A percentile compares a stretch with the other conserved stretches of the same genome.
These are phyloP conservation scores for Sardina pilchardus DNA, from an alignment of 2,113 vertebrate genomes.

Conservation along the genomic window DNA sequence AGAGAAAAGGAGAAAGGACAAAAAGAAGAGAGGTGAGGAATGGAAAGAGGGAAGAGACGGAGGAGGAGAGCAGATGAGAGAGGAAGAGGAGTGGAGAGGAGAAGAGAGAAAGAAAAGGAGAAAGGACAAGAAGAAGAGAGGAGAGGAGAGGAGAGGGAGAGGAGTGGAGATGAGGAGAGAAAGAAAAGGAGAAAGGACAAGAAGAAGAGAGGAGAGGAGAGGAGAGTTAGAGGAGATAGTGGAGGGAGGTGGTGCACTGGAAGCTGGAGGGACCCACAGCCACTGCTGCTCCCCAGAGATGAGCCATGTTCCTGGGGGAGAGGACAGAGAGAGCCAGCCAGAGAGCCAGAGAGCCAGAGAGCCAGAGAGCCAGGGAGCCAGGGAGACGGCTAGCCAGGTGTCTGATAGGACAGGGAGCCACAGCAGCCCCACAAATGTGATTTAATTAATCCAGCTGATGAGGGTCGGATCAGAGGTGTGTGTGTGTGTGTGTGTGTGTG, in stretches of 20 bases:
- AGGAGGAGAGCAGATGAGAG: background rate
- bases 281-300: background rate
- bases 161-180: conserved; percentile 18
- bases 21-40: background rate
- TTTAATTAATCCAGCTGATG: background rate
- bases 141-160: background rate
- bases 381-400: background rate
- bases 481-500: background rate
- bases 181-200: background rate
- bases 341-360: background rate
- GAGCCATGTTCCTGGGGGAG: too few species aligned
- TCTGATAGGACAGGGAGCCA: background rate
- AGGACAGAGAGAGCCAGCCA: too few species aligned
- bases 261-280: background rate
- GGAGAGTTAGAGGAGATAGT: too few species aligned
- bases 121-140: background rate
- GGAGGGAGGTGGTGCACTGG: background rate
- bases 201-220: background rate
- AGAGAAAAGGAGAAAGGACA: background rate
- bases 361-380: too few species aligned
- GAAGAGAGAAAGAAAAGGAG: background rate
- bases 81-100: background rate
- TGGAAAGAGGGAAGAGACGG: background rate
- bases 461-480: background rate
- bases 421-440: conserved; percentile 62